Percentiles rank a stretch among this genome's conserved stretches.
These are phyloP conservation scores for Acleris literana DNA, from an alignment of 2,888 invertebrate species.

Conservation along the genomic window DNA sequence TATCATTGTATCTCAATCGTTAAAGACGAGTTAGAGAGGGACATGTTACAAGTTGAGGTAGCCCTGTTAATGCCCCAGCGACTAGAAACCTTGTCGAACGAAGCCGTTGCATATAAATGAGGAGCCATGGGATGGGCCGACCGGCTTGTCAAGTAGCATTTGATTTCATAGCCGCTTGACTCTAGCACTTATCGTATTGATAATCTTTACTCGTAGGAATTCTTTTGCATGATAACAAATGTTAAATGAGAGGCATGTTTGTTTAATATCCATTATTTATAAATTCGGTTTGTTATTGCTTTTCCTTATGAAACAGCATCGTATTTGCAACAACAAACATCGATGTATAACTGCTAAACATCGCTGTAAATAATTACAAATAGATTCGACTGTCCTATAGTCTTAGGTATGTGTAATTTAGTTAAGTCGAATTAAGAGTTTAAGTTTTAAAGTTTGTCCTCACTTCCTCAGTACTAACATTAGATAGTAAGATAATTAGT, in stretches of 20 bases:
- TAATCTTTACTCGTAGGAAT: conserved; percentile 16
- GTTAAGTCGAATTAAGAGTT: too few relatives aligned
- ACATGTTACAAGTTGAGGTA: too few relatives aligned
- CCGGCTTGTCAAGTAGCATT: conserved; percentile 34
- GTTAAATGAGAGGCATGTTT: background rate
- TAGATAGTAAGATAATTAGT: too few relatives aligned
- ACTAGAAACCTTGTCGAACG: conserved; percentile 21
- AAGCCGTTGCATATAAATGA: conserved; percentile 31
- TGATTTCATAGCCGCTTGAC: conserved; percentile 17
- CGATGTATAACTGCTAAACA: too few relatives aligned
- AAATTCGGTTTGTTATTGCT: background rate
- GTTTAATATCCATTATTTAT: background rate
- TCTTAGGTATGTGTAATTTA: too few relatives aligned
- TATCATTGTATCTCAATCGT: too few relatives aligned
- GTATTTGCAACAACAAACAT: too few relatives aligned
- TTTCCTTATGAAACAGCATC: background rate
- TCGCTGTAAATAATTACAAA: too few relatives aligned
- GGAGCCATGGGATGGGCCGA: conserved; percentile 20
- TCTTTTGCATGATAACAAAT: conserved; percentile 9
- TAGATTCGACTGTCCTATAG: too few relatives aligned
- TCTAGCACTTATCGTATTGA: conserved; percentile 21
- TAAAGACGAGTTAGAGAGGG: too few relatives aligned
- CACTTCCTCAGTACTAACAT: too few relatives aligned
- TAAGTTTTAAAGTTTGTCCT: too few relatives aligned
- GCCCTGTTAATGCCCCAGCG: background rate